Conservation (phyloP, 2,888 invertebrate genomes). For the Ferrisia virgata region DNA sequence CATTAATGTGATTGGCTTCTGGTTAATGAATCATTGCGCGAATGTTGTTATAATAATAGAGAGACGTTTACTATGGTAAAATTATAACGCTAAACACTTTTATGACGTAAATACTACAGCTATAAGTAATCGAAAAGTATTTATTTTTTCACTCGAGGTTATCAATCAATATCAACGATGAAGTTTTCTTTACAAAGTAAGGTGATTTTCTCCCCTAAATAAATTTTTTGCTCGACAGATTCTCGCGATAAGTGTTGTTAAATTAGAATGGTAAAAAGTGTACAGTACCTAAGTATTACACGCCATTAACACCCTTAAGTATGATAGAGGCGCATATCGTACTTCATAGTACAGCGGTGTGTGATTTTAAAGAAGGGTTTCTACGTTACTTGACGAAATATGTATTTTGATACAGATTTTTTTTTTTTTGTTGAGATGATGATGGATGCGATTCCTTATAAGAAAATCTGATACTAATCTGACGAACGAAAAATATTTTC, state of each 20-base stretch:
- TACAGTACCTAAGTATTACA: neutral
- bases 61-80: neutral
- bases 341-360: neutral
- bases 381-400: neutral
- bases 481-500: neutral
- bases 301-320: conserved; percentile 1
- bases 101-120: neutral
- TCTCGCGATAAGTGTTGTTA: neutral
- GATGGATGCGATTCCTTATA: conserved; percentile 11
- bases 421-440: neutral
- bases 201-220: conserved; percentile 7
- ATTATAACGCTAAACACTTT: neutral
- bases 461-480: conserved; percentile 1
- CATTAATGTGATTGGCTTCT: neutral
- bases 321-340: neutral
- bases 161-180: neutral
- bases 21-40: neutral
- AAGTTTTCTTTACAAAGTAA: neutral
- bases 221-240: neutral
- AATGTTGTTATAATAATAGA: neutral
- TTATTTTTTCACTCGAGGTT: neutral
- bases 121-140: neutral
- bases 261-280: conserved; percentile 11
- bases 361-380: conserved; percentile 17
- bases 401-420: neutral